Percentiles rank a stretch among this genome's conserved stretches.
These are phyloP conservation scores for Octomys mimax DNA, from an alignment of 2,797 vertebrate genomes.

Conservation along the genomic window DNA sequence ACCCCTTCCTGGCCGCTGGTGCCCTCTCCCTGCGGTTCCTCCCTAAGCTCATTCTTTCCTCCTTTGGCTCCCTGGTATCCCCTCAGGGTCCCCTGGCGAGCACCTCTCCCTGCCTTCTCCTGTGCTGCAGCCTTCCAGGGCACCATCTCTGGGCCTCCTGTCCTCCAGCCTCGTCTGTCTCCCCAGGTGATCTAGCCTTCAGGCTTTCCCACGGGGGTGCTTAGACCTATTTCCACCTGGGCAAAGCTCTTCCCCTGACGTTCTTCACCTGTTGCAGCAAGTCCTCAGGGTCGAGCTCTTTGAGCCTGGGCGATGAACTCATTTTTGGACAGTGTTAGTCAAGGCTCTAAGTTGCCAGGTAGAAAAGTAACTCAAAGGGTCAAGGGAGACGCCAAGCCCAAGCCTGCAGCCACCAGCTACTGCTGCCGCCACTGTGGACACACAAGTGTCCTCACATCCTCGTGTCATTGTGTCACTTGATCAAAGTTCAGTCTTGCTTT, in stretches of 20 bases:
- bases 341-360: background rate
- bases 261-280: background rate
- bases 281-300: background rate
- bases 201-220: background rate
- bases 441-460: background rate
- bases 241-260: slow-evolving; percentile 28
- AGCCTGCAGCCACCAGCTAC: background rate
- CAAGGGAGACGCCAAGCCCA: background rate
- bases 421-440: background rate
- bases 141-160: background rate
- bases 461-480: background rate
- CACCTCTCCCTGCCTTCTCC: slow-evolving; percentile 13
- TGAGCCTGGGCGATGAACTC: slow-evolving; percentile 25
- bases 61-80: background rate
- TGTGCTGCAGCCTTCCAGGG: background rate
- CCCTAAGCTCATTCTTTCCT: background rate
- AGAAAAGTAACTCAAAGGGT: background rate
- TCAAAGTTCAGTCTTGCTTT: background rate
- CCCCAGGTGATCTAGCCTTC: background rate
- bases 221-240: background rate
- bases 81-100: background rate
- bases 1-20: background rate
- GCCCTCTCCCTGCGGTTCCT: background rate
- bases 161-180: slow-evolving; percentile 2
- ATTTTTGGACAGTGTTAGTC: background rate